Conservation (phyloP, 2,888 invertebrate species). For the Lordiphosa fenestrarum region DNA sequence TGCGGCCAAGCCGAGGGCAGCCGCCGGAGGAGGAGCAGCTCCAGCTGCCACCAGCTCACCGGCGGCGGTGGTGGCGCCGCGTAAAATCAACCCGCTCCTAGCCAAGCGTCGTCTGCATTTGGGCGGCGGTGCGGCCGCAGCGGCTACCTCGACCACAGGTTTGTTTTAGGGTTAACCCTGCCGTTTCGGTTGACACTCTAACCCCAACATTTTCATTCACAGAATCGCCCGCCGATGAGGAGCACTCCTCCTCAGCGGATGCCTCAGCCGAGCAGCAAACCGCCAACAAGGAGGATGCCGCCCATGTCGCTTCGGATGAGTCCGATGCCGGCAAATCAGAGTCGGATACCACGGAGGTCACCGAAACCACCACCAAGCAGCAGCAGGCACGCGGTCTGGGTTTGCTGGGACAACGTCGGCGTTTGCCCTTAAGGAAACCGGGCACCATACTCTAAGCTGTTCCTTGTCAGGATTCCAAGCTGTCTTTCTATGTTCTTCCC, state of each 20-base stretch:
- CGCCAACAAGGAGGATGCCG: conserved; percentile 45
- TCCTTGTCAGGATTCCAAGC: conserved; percentile 22
- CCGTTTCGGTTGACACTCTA: too few relatives aligned
- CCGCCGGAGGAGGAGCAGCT: conserved; percentile 29
- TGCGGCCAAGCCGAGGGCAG: conserved; percentile 68
- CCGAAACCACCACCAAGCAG: conserved; percentile 82
- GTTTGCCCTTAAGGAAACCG: conserved; percentile 84
- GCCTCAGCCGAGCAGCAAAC: conserved; percentile 54
- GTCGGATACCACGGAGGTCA: conserved; percentile 77
- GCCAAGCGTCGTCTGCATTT: conserved; percentile 78
- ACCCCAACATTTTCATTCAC: neutral
- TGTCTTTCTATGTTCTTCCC: conserved; percentile 18
- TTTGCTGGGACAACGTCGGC: conserved; percentile 86
- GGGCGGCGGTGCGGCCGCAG: conserved; percentile 78
- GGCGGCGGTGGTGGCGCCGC: conserved; percentile 51
- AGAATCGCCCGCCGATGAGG: conserved; percentile 57
- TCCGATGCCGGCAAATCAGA: conserved; percentile 54
- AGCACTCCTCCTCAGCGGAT: conserved; percentile 39
- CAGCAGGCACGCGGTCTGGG: conserved; percentile 85
- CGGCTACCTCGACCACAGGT: conserved; percentile 78
- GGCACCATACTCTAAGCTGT: conserved; percentile 80
- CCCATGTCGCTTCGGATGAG: conserved; percentile 50
- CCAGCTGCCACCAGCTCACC: conserved; percentile 37
- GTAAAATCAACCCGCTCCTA: conserved; percentile 79
- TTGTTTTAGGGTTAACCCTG: neutral